Conservation (phyloP, 2,888 invertebrate genomes). For the Drosophila cracens region DNA sequence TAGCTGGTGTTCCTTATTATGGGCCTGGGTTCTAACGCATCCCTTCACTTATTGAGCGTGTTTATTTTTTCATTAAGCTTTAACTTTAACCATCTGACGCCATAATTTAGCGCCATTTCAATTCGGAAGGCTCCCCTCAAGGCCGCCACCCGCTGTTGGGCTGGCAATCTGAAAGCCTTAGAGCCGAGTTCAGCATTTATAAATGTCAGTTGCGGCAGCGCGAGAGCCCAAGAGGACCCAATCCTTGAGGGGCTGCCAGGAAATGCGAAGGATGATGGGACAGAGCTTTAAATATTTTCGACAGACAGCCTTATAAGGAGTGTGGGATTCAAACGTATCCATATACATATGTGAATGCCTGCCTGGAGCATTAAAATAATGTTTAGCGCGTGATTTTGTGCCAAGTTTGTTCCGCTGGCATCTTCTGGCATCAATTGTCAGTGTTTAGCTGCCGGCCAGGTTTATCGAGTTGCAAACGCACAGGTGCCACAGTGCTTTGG, state of each 20-base stretch:
- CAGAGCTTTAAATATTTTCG: conserved; percentile 66
- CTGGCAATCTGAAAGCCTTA: conserved; percentile 1
- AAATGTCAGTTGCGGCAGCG: conserved; percentile 43
- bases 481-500: conserved; percentile 23
- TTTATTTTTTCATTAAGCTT: conserved; percentile 21
- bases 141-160: conserved; percentile 37
- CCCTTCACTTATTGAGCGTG: conserved; percentile 27
- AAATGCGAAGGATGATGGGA: conserved; percentile 40
- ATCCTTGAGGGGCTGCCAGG: conserved; percentile 16
- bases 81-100: conserved; percentile 39
- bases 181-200: conserved; percentile 47
- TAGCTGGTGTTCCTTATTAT: not conserved
- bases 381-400: conserved; percentile 77
- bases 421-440: conserved; percentile 78
- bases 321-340: conserved; percentile 12
- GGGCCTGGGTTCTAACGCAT: conserved; percentile 4
- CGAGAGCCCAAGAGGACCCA: conserved; percentile 37
- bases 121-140: conserved; percentile 49
- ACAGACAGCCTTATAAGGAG: conserved; percentile 47
- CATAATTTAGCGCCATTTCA: conserved; percentile 45
- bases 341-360: conserved; percentile 51
- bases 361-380: conserved; percentile 75
- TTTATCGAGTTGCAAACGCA: conserved; percentile 53
- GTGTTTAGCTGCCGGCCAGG: conserved; percentile 69
- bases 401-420: conserved; percentile 39